phyloP scores from a whole-genome alignment of 2,113 vertebrate species.

The Heliornis fulica region DNA sequence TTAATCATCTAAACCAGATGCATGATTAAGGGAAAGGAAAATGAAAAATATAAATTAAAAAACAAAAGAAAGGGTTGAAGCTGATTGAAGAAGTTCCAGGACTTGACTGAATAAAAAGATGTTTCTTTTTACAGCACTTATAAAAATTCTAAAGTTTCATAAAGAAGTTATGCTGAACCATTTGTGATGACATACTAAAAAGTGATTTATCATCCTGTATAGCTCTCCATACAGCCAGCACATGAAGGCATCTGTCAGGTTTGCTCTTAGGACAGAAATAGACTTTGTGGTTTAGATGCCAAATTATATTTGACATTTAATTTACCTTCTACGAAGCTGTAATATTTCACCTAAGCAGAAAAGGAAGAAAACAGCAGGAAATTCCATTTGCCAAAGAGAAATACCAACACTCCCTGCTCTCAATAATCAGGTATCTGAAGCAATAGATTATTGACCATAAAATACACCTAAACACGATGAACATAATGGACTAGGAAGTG shows the following conservation, averaged over 20 bases:
- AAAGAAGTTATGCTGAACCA: neutral
- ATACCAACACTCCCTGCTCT: neutral
- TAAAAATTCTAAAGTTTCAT: neutral
- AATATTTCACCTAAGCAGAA: slow-evolving; percentile 19
- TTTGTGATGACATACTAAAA: neutral
- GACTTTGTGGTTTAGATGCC: slow-evolving; percentile 20
- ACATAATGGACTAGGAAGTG: neutral
- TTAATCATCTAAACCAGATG: neutral
- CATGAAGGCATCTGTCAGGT: slow-evolving; percentile 42
- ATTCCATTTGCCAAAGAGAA: slow-evolving; percentile 25
- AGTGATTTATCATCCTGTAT: slow-evolving; percentile 31
- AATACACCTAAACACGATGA: neutral
- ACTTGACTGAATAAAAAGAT: neutral
- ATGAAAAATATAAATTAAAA: too few species aligned
- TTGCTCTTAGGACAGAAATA: slow-evolving; percentile 51
- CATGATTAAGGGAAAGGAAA: neutral
- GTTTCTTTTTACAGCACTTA: neutral
- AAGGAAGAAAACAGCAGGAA: slow-evolving; percentile 9
- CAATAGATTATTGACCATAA: slow-evolving; percentile 8
- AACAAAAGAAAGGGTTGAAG: neutral
- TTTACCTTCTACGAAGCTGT: slow-evolving; percentile 57
- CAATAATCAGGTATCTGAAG: slow-evolving; percentile 19
- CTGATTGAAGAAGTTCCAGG: neutral
- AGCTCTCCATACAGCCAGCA: neutral
- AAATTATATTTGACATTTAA: slow-evolving; percentile 69